Evolutionary conservation across 2,113 vertebrate species (phyloP).

Genomic region (Laticauda colubrina): DNA sequence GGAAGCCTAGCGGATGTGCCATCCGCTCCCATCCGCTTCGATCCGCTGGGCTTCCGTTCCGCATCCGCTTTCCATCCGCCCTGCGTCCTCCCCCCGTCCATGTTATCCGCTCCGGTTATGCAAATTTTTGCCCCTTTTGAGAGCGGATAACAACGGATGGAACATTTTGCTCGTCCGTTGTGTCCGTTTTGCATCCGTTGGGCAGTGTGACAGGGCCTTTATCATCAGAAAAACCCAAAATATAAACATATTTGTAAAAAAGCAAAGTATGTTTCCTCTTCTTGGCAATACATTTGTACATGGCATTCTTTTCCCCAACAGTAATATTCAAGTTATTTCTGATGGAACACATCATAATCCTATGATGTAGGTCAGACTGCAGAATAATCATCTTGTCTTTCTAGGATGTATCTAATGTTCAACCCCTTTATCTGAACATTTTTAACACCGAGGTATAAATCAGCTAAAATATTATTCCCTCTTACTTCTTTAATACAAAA

Average conservation of each 20-base stretch:
- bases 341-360: background rate
- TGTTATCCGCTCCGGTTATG: no score
- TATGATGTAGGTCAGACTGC: background rate
- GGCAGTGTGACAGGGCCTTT: no score
- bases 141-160: no score
- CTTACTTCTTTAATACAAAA: background rate
- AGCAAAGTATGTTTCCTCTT: background rate
- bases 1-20: no score
- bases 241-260: background rate
- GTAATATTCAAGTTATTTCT: background rate
- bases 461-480: background rate
- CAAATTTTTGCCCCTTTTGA: no score
- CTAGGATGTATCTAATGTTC: background rate
- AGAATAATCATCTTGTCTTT: background rate
- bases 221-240: background rate
- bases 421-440: background rate
- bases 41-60: no score
- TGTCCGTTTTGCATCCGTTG: no score
- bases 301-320: background rate
- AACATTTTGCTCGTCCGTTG: no score
- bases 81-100: no score
- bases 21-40: no score
- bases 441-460: background rate
- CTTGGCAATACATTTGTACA: background rate
- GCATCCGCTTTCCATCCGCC: no score